phyloP scores from a whole-genome alignment of 2,888 invertebrate species.

The Stenichneumon culpator region DNA sequence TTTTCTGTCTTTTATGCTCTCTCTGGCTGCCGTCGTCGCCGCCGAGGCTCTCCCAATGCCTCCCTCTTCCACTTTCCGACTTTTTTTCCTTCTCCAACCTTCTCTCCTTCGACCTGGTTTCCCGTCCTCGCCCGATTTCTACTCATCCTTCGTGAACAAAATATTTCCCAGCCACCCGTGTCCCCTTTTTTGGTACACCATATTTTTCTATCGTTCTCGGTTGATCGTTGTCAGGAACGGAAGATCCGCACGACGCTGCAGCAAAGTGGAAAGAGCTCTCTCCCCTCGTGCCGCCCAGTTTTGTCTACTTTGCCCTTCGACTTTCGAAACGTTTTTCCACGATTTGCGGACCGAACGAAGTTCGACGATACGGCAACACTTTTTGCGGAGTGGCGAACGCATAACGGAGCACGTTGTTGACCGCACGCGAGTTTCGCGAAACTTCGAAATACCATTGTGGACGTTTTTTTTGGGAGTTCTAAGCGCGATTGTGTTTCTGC shows the following conservation, averaged over 20 bases:
- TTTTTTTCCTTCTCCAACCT: slow-evolving; percentile 28
- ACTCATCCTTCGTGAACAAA: slow-evolving; percentile 46
- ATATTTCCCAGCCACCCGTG: slow-evolving; percentile 40
- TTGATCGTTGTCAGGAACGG: slow-evolving; percentile 54
- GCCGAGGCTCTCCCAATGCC: slow-evolving; percentile 40
- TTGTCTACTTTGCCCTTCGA: neutral
- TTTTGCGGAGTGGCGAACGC: neutral
- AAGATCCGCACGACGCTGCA: slow-evolving; percentile 3
- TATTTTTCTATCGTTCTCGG: slow-evolving; percentile 57
- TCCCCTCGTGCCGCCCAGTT: neutral
- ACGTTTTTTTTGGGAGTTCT: slow-evolving; percentile 49
- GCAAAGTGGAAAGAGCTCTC: neutral
- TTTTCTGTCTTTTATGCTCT: slow-evolving; percentile 50
- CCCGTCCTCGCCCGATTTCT: slow-evolving; percentile 41
- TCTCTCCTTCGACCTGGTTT: slow-evolving; percentile 38
- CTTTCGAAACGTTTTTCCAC: neutral
- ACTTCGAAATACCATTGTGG: slow-evolving; percentile 31
- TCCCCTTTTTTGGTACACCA: slow-evolving; percentile 12
- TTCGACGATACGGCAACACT: neutral
- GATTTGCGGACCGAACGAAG: neutral
- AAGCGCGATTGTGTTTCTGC: slow-evolving; percentile 77
- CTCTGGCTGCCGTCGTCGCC: slow-evolving; percentile 48
- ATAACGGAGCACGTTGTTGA: slow-evolving; percentile 8
- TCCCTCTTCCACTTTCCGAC: slow-evolving; percentile 9
- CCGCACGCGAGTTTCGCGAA: slow-evolving; percentile 14